phyloP scores from a whole-genome alignment of 2,797 vertebrate species.

The Gymnothorax reevesii region DNA sequence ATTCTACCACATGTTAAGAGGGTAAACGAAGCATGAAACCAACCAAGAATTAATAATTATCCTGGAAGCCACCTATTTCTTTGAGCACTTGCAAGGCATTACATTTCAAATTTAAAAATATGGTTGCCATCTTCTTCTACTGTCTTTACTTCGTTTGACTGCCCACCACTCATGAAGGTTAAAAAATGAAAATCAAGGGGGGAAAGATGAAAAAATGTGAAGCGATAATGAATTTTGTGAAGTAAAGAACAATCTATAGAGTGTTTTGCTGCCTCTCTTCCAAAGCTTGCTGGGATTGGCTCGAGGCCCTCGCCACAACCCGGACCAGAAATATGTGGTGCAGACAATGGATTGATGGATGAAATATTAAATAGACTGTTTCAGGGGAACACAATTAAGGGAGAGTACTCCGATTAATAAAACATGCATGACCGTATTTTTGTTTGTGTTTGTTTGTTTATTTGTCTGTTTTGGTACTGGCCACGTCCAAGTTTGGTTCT shows the following conservation, averaged over 20 bases:
- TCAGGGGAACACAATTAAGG: conserved; percentile 43
- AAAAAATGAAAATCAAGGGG: conserved; percentile 48
- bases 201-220: conserved; percentile 55
- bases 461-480: too few relatives aligned
- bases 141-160: conserved; percentile 74
- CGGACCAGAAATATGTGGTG: too few relatives aligned
- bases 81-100: conserved; percentile 69
- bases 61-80: conserved; percentile 67
- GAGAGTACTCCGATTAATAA: conserved; percentile 42
- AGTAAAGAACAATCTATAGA: too few relatives aligned
- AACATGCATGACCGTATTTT: conserved; percentile 36
- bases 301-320: too few relatives aligned
- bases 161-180: conserved; percentile 61
- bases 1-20: conserved; percentile 66
- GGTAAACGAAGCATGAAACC: conserved; percentile 62
- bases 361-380: conserved; percentile 56
- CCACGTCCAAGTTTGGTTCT: background rate
- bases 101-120: conserved; percentile 84
- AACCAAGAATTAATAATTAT: conserved; percentile 76
- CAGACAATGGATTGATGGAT: too few relatives aligned
- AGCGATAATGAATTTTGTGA: conserved; percentile 60
- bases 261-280: too few relatives aligned
- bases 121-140: conserved; percentile 62
- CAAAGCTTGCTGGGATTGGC: too few relatives aligned
- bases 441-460: background rate